Base-by-base conservation (phyloP, 2,888 invertebrate genomes). In the Criorhina ranunculi region DNA sequence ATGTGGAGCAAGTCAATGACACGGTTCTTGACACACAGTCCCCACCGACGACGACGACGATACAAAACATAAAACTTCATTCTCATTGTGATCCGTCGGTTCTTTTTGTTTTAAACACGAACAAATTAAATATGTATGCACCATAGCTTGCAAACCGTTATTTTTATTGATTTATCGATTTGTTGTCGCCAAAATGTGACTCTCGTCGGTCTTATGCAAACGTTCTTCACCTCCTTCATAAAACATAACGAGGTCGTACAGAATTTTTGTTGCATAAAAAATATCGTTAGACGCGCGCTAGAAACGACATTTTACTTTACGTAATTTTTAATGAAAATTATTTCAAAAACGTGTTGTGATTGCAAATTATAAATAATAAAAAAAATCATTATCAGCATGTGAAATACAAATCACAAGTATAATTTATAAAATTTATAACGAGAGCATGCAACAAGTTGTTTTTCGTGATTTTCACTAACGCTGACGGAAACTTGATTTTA, bases 1-100 rank as follows among this genome's bases (percentile, higher is more conserved):
- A 82, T 78, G 82, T 83, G 19, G 82, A 83, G 82, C 82, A 78
- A 83, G 82, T 83, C 82, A 83, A 73, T 83, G 82, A 83, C 82
- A 83, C 66, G 69, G 44, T 70, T 67, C 72, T 40, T 73, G 82
- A 83, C 69, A 75, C 78, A 83, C 29, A 40, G 33, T n/a, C 12
- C 24, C 24, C 24, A 24, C 19, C 42, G 59, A 24, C 53, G 72
- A 62, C 53, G 62, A 60, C 40, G n/a, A n/a, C n/a, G n/a, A 51
- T 31, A 24, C 9, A 40, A 37, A 24, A 44, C 40, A 17, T 29
- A 44, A 17, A 35, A 19, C n/a, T 11, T 29, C 24, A 7, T 40
- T 75, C 35, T 33, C 76, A 35, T 72, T 57, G 33, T 42, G 29
- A 55, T 67, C 40, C 19, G 24, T 12, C 29, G 7, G 29, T 37